A percentile compares a stretch with the other conserved stretches of the same genome.
Conservation (phyloP, 2,113 vertebrate genomes). For the Cyanoliseus patagonus region DNA sequence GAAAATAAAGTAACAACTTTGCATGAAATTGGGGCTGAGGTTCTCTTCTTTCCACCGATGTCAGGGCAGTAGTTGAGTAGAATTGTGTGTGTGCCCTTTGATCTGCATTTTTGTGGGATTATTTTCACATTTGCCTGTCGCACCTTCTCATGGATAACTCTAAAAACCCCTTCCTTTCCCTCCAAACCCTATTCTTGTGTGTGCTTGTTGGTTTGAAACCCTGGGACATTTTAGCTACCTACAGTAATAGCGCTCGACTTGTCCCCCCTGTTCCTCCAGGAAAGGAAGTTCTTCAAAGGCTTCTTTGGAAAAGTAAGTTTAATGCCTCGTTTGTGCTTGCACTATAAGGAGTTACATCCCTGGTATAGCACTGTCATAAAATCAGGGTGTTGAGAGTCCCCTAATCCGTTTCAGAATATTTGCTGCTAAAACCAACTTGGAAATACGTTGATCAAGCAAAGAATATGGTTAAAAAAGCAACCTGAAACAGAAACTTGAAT, state of each 20-base stretch:
- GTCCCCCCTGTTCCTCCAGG: slow-evolving; percentile 97
- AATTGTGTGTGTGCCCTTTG: slow-evolving; percentile 61
- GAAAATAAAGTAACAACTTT: slow-evolving; percentile 69
- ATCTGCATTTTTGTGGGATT: slow-evolving; percentile 74
- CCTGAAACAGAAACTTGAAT: not conserved
- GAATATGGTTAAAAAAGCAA: not conserved
- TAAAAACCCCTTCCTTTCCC: slow-evolving; percentile 72
- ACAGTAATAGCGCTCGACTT: slow-evolving; percentile 96
- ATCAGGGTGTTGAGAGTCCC: not conserved
- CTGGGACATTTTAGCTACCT: slow-evolving; percentile 81
- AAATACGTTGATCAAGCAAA: not conserved
- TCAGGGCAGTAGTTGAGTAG: slow-evolving; percentile 67
- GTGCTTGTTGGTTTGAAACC: slow-evolving; percentile 80
- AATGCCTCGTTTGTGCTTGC: slow-evolving; percentile 78
- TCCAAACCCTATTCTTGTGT: slow-evolving; percentile 72
- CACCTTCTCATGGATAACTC: slow-evolving; percentile 77
- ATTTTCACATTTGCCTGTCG: slow-evolving; percentile 75
- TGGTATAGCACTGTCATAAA: slow-evolving; percentile 71
- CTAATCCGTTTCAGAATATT: slow-evolving; percentile 16
- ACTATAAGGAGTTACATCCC: slow-evolving; percentile 87
- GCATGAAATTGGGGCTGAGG: slow-evolving; percentile 76
- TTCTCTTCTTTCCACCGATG: slow-evolving; percentile 68
- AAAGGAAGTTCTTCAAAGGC: slow-evolving; percentile 99
- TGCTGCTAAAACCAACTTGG: not conserved
- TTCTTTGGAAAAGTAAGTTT: slow-evolving; percentile 99